These are phyloP conservation scores for Heliconius cydno DNA, from an alignment of 2,888 invertebrate genomes.

Conservation along the genomic window DNA sequence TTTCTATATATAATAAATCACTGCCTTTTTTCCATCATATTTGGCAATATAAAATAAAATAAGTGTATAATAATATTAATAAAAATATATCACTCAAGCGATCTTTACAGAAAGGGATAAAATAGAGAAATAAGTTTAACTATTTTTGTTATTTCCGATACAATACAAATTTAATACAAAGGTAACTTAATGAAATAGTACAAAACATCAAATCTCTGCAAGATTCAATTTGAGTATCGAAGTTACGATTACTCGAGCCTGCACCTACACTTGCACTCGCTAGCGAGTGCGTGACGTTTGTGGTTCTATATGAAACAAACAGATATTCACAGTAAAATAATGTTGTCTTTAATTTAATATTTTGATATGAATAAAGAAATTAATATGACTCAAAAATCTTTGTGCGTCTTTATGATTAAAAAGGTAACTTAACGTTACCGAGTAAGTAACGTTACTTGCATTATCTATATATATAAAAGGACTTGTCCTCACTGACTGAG, in stretches of 20 bases:
- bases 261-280: not conserved
- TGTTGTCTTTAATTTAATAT: no score
- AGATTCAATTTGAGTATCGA: constrained; percentile 10
- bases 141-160: not conserved
- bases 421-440: no score
- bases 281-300: not conserved
- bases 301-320: not conserved
- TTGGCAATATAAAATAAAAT: not conserved
- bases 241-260: no score
- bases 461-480: no score
- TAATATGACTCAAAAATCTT: not conserved
- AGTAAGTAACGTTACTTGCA: not conserved
- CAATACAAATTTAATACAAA: not conserved
- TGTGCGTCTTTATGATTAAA: not conserved
- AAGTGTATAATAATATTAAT: no score
- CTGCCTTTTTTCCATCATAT: not conserved
- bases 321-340: no score
- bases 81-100: no score
- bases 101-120: no score
- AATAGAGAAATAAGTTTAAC: no score
- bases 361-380: not conserved
- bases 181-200: not conserved
- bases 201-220: not conserved
- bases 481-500: no score
- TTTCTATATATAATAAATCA: not conserved